phyloP scores from a whole-genome alignment of 2,113 vertebrate genomes.

The Pomatorhinus ruficollis region DNA sequence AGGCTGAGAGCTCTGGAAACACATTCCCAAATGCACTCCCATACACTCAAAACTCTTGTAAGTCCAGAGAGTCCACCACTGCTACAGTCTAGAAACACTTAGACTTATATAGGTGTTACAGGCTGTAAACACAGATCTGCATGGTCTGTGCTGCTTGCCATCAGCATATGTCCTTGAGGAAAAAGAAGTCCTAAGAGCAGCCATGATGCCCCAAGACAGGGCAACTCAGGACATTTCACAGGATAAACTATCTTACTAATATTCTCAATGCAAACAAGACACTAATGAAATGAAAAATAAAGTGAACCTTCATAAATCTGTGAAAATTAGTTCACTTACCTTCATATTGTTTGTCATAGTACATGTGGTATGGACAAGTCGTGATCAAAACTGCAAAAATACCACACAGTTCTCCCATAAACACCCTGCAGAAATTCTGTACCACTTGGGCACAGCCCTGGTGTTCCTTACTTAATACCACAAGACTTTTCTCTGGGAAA shows the following conservation, averaged over 20 bases:
- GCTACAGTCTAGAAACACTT: neutral
- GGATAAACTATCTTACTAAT: neutral
- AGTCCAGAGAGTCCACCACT: neutral
- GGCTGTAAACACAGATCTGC: neutral
- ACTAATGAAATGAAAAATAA: neutral
- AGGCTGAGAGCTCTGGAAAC: neutral
- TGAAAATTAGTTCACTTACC: neutral
- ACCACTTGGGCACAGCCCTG: neutral
- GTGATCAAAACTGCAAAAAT: neutral
- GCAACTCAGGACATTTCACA: neutral
- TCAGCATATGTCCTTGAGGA: neutral
- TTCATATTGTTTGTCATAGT: neutral
- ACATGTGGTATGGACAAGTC: neutral
- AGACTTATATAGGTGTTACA: neutral
- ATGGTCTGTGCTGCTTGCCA: neutral
- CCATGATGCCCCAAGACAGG: neutral
- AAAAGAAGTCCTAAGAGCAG: neutral
- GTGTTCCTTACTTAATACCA: neutral
- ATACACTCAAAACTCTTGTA: neutral
- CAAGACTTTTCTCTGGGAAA: neutral
- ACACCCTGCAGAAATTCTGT: neutral
- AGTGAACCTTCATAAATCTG: neutral
- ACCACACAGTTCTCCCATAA: neutral
- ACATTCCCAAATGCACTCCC: neutral
- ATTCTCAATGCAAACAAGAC: neutral